A percentile compares a stretch with the other conserved stretches of the same genome.
Evolutionary conservation across 53 echinoderm and acorn worm species (phyloP).

Genomic region (Paracentrotus lividus): DNA sequence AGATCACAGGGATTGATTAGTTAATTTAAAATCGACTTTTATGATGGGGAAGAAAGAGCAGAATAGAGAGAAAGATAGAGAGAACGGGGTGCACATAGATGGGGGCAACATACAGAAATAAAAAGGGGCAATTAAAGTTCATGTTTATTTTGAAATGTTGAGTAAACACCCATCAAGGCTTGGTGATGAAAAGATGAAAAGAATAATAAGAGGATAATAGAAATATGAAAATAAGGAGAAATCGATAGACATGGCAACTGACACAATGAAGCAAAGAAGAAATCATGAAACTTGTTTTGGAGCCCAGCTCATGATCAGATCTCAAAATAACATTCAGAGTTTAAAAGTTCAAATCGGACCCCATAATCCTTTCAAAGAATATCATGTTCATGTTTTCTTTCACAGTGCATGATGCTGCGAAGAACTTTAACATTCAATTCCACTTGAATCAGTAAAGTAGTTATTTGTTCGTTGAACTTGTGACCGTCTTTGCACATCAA

Average conservation of each 20-base stretch:
- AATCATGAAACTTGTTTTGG: neutral
- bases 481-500: slow-evolving; percentile 21
- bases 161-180: neutral
- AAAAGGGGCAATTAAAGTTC: neutral
- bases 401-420: neutral
- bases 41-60: neutral
- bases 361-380: slow-evolving; percentile 11
- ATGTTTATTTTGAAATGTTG: neutral
- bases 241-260: neutral
- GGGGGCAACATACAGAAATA: neutral
- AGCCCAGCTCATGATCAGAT: neutral
- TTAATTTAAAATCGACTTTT: no score
- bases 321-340: slow-evolving; percentile 24
- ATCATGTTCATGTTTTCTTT: slow-evolving; percentile 40
- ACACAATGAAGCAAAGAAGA: neutral
- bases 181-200: neutral
- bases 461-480: slow-evolving; percentile 33
- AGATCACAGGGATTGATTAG: neutral
- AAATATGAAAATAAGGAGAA: neutral
- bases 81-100: neutral
- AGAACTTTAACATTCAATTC: neutral
- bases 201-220: neutral
- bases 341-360: slow-evolving; percentile 31
- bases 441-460: no score
- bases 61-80: neutral